Evolutionary conservation across 2,113 vertebrate species (phyloP), one percentile per base, ranked within the genome.

Genomic region (Raja brachyura): DNA sequence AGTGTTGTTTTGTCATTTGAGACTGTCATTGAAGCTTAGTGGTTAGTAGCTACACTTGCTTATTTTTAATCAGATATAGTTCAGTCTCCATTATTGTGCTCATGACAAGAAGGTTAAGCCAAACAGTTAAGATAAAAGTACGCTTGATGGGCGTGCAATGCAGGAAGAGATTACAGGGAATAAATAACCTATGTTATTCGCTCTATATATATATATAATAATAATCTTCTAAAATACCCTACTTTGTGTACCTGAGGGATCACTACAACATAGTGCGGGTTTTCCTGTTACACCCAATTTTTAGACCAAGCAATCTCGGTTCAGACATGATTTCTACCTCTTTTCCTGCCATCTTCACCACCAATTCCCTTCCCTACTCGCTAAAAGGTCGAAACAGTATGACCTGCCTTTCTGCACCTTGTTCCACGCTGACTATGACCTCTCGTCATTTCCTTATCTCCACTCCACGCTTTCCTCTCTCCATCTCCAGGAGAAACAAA

Each of bases 41-140:
- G 31, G 63, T 7, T 68, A 90, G 31, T 11, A 90, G 90, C 11
- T 54, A 92, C 8, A 92, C 22, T 92, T 39, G n/a, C 22, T 92
- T 92, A 92, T 73, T 92, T 92, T 88, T 88, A 54, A 74, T 54
- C 90, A 73, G 90, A 11, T 92, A 28, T 92, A 28, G 90, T 92
- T 68, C 88, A 70, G 66, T 70, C 86, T 92, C 33, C 63, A 20
- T 70, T 68, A 92, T 39, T 39, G 31, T 25, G 33, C 66, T 70
- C 22, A 63, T 70, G 66, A 92, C 68, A 74, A 31, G 90, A 73
- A 73, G 20, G 66, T 54, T 73, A 73, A 48, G 39, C 22, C 90
- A 90, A 90, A 68, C 48, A 66, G 66, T 25, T 73, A 73, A 31
- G 68, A 70, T 54, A 28, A 74, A 92, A 48, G n/a, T 73, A 92